Percentiles rank a stretch among this genome's conserved stretches.
phyloP scores from a whole-genome alignment of 1,140 invertebrate genomes.

The Drosophila bipectinata region DNA sequence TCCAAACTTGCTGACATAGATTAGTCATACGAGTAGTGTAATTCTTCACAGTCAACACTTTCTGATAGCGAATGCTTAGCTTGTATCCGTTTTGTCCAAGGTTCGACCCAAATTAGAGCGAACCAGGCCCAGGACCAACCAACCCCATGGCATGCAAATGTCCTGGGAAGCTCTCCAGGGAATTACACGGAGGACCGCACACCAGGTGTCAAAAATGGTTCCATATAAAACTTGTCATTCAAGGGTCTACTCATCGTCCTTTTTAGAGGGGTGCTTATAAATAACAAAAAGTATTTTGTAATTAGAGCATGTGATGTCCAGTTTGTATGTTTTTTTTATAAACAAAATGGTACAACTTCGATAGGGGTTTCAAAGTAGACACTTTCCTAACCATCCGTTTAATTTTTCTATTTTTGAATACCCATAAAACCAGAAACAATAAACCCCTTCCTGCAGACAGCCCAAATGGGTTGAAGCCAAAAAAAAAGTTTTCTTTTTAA shows the following conservation, averaged over 20 bases:
- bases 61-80: slow-evolving; percentile 29
- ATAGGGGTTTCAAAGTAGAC: neutral
- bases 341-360: neutral
- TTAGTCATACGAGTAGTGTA: slow-evolving; percentile 70
- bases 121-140: slow-evolving; percentile 6
- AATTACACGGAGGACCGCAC: slow-evolving; percentile 46
- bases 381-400: neutral
- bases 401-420: neutral
- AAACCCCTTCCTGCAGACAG: neutral
- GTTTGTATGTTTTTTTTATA: neutral
- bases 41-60: slow-evolving; percentile 74
- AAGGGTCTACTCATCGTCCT: slow-evolving; percentile 14
- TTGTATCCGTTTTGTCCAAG: slow-evolving; percentile 38
- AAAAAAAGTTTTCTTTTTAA: neutral
- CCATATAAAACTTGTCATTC: slow-evolving; percentile 51
- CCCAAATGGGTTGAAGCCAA: neutral
- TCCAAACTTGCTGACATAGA: slow-evolving; percentile 57
- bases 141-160: slow-evolving; percentile 23
- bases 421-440: neutral
- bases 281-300: slow-evolving; percentile 57
- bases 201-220: slow-evolving; percentile 72
- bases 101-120: slow-evolving; percentile 3
- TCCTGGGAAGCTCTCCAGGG: slow-evolving; percentile 42
- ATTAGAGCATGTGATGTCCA: slow-evolving; percentile 52
- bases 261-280: slow-evolving; percentile 12